A percentile compares a stretch with the other conserved stretches of the same genome.
These are phyloP conservation scores for Trisateles emortualis DNA, from an alignment of 2,888 invertebrate genomes.

Conservation along the genomic window DNA sequence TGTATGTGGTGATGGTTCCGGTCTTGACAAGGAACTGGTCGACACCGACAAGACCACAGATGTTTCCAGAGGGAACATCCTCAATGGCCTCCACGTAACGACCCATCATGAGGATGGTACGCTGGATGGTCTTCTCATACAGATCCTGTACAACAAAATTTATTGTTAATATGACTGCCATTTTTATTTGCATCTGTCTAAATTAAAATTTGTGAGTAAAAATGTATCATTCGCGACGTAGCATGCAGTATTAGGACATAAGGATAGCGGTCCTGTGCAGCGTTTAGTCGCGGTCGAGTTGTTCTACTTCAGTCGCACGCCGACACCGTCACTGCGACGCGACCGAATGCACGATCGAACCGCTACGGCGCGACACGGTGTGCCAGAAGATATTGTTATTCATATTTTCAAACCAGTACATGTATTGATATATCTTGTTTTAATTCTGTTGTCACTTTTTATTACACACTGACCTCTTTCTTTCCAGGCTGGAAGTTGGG, in stretches of 20 bases:
- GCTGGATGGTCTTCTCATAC: slow-evolving; percentile 99
- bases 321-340: slow-evolving; percentile 55
- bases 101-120: slow-evolving; percentile 99
- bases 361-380: slow-evolving; percentile 64
- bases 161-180: background rate
- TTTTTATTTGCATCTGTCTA: too few relatives aligned
- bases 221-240: slow-evolving; percentile 84
- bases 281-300: slow-evolving; percentile 85
- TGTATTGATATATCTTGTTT: background rate
- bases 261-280: slow-evolving; percentile 93
- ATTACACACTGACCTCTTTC: slow-evolving; percentile 93
- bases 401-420: too few relatives aligned
- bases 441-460: background rate
- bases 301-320: slow-evolving; percentile 89
- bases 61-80: slow-evolving; percentile 99
- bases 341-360: slow-evolving; percentile 23
- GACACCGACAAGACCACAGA: slow-evolving; percentile 99
- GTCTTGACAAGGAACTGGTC: slow-evolving; percentile 99
- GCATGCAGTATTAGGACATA: slow-evolving; percentile 91
- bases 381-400: slow-evolving; percentile 44
- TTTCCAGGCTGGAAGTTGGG: slow-evolving; percentile 99
- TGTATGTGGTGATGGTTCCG: slow-evolving; percentile 99
- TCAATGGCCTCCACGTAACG: slow-evolving; percentile 99
- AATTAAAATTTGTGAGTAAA: too few relatives aligned
- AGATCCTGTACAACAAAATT: slow-evolving; percentile 88